Evolutionary conservation across 2,113 vertebrate species (phyloP), one percentile per base, ranked within the genome.

Genomic region (Crotalus viridis): DNA sequence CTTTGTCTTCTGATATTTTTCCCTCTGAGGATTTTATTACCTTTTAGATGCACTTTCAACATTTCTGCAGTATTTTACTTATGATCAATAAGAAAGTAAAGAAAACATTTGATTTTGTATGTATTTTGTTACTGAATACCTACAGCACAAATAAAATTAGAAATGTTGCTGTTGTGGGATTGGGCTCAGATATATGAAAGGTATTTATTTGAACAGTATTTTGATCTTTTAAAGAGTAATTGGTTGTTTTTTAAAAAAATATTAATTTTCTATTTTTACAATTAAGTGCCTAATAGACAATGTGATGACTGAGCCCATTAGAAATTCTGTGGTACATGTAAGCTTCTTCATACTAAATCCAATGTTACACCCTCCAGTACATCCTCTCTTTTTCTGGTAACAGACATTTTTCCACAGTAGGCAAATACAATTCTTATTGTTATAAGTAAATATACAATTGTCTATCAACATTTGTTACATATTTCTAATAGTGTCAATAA

Each of bases 11-110:
- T 59, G 55, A n/a, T 24, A 69, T 48, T 10, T 56, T 12, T 17
- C 1, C 9, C 33, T 0, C 33, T 0, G 61, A 48, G 5, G 21
- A 0, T 26, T 10, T 19, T 17, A 17, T 39, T 10, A 22, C 26
- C 43, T 59, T 56, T 5, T 39, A 48, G 48, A 39, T 57, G 9
- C 24, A 51, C 7, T 1, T 54, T 74, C n/a, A 39, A 39, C 8
- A 51, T 88, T 86, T 28, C 10, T 48, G 7, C 15, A 46, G n/a
- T 21, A 19, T 54, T 57, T 69, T 39, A 46, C 43, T 46, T 52
- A 28, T n/a, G 15, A 48, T 28, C 10, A 69, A 52, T n/a, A 39
- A 85, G 4, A 26, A 15, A 91, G 81, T 39, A n/a, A 56, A 39
- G 9, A 54, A 85, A 56, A 39, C 6, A 57, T 74, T 74, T 74